Conservation (phyloP, 2,113 vertebrate species). For the Aspidoscelis tigris region DNA sequence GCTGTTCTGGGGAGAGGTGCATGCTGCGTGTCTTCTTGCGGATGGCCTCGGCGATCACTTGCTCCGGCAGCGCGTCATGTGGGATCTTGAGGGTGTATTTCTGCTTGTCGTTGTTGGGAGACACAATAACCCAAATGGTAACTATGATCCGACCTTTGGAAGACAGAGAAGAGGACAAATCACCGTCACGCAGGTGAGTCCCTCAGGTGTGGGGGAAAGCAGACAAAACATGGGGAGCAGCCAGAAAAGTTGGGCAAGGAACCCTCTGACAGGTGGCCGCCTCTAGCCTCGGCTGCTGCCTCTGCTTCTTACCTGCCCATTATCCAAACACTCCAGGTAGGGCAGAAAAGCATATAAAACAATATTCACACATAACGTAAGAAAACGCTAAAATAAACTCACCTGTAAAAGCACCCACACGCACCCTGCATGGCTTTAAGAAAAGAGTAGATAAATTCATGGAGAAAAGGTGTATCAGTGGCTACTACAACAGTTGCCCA, state of each 20-base stretch:
- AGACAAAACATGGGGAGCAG: background rate
- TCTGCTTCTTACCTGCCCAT: too few relatives aligned
- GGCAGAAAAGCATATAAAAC: too few relatives aligned
- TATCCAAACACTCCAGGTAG: too few relatives aligned
- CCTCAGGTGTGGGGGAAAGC: background rate
- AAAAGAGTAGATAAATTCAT: too few relatives aligned
- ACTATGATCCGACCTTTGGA: slow-evolving; percentile 78
- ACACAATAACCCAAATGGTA: slow-evolving; percentile 84
- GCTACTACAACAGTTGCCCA: too few relatives aligned
- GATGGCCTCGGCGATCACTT: slow-evolving; percentile 82
- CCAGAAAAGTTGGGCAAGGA: background rate
- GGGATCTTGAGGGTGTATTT: slow-evolving; percentile 82
- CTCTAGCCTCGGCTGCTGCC: too few relatives aligned
- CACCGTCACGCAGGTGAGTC: background rate
- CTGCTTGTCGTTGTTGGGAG: slow-evolving; percentile 83
- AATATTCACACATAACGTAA: too few relatives aligned
- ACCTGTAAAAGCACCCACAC: too few relatives aligned
- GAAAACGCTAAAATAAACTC: too few relatives aligned
- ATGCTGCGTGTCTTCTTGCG: slow-evolving; percentile 82
- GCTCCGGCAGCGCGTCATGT: slow-evolving; percentile 80
- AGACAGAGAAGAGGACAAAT: slow-evolving; percentile 23
- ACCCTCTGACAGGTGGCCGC: too few relatives aligned
- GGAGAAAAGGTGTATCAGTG: too few relatives aligned
- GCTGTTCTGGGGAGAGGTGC: slow-evolving; percentile 82
- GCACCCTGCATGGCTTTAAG: too few relatives aligned